These are phyloP conservation scores for Acleris holmiana DNA, from an alignment of 2,888 invertebrate species.

Conservation along the genomic window DNA sequence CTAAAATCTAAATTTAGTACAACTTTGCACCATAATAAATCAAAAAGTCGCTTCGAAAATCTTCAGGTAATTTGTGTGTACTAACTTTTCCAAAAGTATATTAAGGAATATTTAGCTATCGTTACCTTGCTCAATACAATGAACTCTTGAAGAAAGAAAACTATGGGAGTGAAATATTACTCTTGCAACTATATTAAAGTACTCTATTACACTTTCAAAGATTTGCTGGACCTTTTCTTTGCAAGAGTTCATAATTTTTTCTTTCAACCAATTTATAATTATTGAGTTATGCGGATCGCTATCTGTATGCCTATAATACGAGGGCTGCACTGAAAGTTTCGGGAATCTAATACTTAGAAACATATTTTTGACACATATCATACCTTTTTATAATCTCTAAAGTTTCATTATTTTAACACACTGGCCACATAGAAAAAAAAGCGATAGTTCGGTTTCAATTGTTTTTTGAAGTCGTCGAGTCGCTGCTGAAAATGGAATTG, in stretches of 20 bases:
- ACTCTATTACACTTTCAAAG: slow-evolving; percentile 3
- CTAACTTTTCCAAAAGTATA: background rate
- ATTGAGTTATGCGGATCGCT: too few relatives aligned
- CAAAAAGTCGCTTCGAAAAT: slow-evolving; percentile 3
- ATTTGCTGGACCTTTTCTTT: slow-evolving; percentile 10
- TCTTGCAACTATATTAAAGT: background rate
- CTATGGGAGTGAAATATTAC: slow-evolving; percentile 3
- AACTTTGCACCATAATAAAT: slow-evolving; percentile 2
- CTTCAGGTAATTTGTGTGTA: background rate
- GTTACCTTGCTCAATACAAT: slow-evolving; percentile 7
- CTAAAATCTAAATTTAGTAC: background rate
- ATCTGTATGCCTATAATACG: too few relatives aligned
- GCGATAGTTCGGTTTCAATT: too few relatives aligned
- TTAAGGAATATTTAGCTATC: slow-evolving; percentile 7
- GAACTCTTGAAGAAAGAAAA: slow-evolving; percentile 4
- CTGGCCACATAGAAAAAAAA: too few relatives aligned
- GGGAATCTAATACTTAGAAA: too few relatives aligned
- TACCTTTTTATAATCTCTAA: too few relatives aligned
- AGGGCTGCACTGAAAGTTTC: too few relatives aligned
- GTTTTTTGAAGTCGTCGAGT: too few relatives aligned
- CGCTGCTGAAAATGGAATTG: too few relatives aligned
- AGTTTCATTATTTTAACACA: too few relatives aligned
- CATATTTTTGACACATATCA: too few relatives aligned
- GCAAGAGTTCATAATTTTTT: slow-evolving; percentile 6
- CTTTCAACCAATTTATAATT: slow-evolving; percentile 2